Evolutionary conservation across 2,113 vertebrate species (phyloP).

Genomic region (Eulacestoma nigropectus): DNA sequence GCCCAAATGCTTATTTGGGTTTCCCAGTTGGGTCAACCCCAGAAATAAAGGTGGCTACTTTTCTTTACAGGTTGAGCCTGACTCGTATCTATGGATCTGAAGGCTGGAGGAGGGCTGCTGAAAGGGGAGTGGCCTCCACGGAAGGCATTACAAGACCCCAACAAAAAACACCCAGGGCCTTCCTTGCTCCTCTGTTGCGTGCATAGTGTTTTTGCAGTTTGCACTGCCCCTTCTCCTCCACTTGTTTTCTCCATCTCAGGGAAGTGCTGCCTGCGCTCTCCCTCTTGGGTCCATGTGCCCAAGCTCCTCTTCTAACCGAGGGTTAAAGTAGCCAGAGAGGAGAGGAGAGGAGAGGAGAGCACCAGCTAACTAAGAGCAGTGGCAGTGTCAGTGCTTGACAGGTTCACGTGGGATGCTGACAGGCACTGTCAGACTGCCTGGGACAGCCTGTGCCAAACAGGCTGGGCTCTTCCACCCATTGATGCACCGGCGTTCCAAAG

Average conservation of each 20-base stretch:
- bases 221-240: not conserved
- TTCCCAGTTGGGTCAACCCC: not conserved
- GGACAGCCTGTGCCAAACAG: not conserved
- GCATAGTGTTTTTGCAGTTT: not conserved
- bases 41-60: not conserved
- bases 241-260: not conserved
- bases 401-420: not conserved
- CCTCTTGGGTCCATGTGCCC: not conserved
- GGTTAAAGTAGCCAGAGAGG: not conserved
- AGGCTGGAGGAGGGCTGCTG: not conserved
- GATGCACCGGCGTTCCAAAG: not conserved
- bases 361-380: slow-evolving; percentile 15
- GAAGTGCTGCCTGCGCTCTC: rapidly evolving
- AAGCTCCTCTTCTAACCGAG: not conserved
- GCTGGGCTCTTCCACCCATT: not conserved
- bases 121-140: not conserved
- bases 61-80: not conserved
- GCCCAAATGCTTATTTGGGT: not conserved
- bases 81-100: rapidly evolving
- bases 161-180: not conserved
- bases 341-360: not conserved
- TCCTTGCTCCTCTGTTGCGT: rapidly evolving
- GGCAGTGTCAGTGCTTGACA: not conserved
- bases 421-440: not conserved
- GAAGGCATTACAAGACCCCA: not conserved